These are phyloP conservation scores for Centropus bengalensis DNA, from an alignment of 2,113 vertebrate species.

Conservation along the genomic window DNA sequence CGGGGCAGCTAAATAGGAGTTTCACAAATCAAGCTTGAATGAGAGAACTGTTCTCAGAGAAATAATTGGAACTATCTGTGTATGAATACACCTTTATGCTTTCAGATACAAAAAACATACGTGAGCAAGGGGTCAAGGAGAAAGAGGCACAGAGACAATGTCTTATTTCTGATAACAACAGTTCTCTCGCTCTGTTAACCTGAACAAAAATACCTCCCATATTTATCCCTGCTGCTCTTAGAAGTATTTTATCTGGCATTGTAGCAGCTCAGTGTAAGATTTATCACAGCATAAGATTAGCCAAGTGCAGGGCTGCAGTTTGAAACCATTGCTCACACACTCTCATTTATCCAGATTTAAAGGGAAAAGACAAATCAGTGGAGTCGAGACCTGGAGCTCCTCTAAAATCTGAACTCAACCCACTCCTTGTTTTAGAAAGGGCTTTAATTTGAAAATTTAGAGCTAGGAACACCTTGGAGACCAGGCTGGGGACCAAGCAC, in stretches of 20 bases:
- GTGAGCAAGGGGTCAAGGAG: neutral
- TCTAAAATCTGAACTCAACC: neutral
- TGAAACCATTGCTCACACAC: neutral
- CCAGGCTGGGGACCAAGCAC: neutral
- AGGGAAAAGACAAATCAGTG: neutral
- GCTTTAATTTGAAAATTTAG: neutral
- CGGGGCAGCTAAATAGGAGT: neutral
- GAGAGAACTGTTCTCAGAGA: neutral
- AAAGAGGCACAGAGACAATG: neutral
- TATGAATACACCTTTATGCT: neutral
- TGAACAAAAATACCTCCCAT: neutral
- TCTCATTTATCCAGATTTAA: neutral
- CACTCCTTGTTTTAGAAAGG: neutral
- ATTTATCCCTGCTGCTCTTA: neutral
- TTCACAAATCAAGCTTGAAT: neutral
- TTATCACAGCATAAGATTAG: neutral
- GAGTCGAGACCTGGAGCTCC: neutral
- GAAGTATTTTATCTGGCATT: neutral
- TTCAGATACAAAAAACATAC: neutral
- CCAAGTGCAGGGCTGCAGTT: neutral
- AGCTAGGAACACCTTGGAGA: neutral
- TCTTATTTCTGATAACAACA: neutral
- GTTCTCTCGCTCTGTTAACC: neutral
- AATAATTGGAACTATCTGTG: conserved; percentile 37
- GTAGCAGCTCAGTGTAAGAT: neutral